Base-by-base conservation (phyloP, 1,140 invertebrate species). In the Microplitis demolitor region DNA sequence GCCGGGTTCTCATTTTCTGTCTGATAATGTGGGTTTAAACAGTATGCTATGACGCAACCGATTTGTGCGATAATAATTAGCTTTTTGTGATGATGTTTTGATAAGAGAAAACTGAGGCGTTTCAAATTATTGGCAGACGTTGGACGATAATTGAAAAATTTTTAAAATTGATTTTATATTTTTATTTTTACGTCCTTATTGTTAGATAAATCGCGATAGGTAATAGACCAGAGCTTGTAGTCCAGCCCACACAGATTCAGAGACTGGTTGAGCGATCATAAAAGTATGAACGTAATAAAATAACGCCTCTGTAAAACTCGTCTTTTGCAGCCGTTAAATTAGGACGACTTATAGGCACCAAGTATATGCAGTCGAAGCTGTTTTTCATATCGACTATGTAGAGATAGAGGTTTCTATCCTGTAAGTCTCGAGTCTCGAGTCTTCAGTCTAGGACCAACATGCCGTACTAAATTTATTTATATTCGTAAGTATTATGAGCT, bases 241-340 rank as follows among this genome's bases (percentile, higher is more conserved):
- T 4, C 37, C 35, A 37, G 24, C 45, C 39, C 39, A 45, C 39
- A 45, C 39, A 45, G 11, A 45, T 45, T 45, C 39, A 45, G 39
- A 45, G 39, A 51, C 16, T 70, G 68, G 37, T 51, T 60, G 35
- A 70, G 68, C 24, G 39, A 70, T 70, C 60, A 70, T 63, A 70
- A 70, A 70, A 70, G 45, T 70, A 70, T 70, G 24, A 50, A 61
- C 58, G 31, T 63, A 69, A 70, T 63, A 70, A 70, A 70, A 70
- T 63, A 70, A 70, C 58, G 60, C 68, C 58, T 63, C 68, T 70
- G 56, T 61, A 62, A 11, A 70, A 45, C 39, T 45, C 39, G 39
- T 45, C 39, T 45, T 45, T 45, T 45, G 39, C 39, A 5, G 6
- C 50, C 34, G 54, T 56, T 66, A 14, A 9, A 45, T 45, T 45